These are phyloP conservation scores for Craniophora ligustri DNA, from an alignment of 2,888 invertebrate genomes.

Conservation along the genomic window DNA sequence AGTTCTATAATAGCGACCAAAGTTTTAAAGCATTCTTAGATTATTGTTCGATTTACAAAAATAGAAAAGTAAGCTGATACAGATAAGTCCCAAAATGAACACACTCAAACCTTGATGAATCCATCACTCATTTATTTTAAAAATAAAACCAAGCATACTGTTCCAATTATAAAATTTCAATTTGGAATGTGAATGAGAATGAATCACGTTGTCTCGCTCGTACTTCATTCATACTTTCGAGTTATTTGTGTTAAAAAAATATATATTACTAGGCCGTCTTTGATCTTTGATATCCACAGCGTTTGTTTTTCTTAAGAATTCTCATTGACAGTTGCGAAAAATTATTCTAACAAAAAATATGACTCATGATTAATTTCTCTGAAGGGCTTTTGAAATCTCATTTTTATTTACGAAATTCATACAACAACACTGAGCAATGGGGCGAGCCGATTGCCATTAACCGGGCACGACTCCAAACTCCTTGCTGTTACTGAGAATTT, in stretches of 20 bases:
- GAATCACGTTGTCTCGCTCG: conserved; percentile 27
- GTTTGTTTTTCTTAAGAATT: conserved; percentile 6
- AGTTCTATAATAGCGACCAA: too few species aligned
- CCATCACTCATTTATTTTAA: conserved; percentile 32
- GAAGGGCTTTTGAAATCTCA: conserved; percentile 25
- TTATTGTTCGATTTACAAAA: background rate
- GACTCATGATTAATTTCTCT: conserved; percentile 31
- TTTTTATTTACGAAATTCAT: background rate
- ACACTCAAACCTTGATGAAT: conserved; percentile 24
- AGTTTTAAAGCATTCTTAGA: too few species aligned
- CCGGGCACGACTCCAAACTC: too few species aligned
- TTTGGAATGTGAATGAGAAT: conserved; percentile 46
- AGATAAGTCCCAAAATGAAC: conserved; percentile 26
- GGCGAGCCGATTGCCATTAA: too few species aligned
- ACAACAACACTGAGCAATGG: too few species aligned
- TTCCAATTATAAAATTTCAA: conserved; percentile 50
- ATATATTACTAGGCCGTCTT: conserved; percentile 57
- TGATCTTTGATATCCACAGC: conserved; percentile 43
- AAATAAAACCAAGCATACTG: conserved; percentile 35
- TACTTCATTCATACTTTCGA: conserved; percentile 50
- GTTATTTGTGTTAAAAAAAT: conserved; percentile 49
- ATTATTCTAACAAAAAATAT: conserved; percentile 5
- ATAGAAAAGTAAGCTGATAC: background rate
- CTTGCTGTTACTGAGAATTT: too few species aligned
- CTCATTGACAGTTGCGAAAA: conserved; percentile 28